Evolutionary conservation across 2,113 vertebrate species (phyloP).

Genomic region (Neoarius graeffei): DNA sequence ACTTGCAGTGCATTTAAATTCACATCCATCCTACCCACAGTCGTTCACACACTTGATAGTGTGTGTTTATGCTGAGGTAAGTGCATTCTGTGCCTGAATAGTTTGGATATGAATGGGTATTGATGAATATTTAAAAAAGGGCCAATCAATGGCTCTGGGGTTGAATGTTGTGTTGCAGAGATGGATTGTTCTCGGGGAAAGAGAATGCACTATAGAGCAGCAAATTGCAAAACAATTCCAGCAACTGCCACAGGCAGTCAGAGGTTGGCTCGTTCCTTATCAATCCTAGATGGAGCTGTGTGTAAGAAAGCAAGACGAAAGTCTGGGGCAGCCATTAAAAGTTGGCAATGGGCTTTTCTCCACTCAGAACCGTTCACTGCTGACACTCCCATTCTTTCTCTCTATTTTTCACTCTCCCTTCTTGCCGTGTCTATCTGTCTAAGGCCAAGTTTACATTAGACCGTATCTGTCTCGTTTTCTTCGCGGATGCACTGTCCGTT

Average conservation of each 20-base stretch:
- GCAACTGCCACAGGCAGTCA: constrained; percentile 20
- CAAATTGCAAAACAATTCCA: constrained; percentile 50
- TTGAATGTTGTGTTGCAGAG: neutral
- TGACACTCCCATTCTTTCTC: constrained; percentile 15
- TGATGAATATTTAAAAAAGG: constrained; percentile 29
- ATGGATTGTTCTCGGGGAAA: constrained; percentile 44
- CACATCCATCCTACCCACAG: neutral
- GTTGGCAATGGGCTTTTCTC: constrained; percentile 43
- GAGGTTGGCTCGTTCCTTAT: constrained; percentile 40
- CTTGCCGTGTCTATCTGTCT: neutral
- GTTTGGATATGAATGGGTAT: constrained; percentile 16
- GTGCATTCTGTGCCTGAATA: constrained; percentile 17
- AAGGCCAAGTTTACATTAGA: no score
- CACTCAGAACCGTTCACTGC: constrained; percentile 17
- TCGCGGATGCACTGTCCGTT: no score
- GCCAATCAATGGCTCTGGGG: constrained; percentile 26
- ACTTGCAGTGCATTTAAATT: neutral
- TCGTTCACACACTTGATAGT: neutral
- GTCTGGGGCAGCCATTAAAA: constrained; percentile 41
- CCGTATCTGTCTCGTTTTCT: no score
- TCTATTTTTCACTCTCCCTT: constrained; percentile 36
- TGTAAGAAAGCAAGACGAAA: constrained; percentile 23
- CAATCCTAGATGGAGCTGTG: constrained; percentile 26
- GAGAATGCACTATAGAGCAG: constrained; percentile 36
- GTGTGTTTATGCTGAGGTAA: constrained; percentile 11